Evolutionary conservation across 2,888 invertebrate genomes (phyloP).

Genomic region (Lasioglossum lativentre): DNA sequence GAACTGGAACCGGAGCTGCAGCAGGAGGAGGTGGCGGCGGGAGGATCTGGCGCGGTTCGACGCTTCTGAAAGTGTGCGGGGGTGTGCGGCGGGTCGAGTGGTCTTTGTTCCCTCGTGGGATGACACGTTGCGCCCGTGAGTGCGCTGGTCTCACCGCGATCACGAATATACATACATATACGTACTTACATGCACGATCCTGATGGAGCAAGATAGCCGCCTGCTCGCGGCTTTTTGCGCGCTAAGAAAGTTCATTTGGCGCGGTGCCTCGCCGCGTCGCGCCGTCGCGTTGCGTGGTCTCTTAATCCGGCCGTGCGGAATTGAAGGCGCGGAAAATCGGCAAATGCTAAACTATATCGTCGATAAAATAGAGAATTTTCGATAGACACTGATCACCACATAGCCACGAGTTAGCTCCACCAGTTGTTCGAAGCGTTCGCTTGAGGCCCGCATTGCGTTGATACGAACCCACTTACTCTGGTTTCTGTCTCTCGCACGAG

Average conservation of each 20-base stretch:
- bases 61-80: constrained; percentile 75
- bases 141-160: constrained; percentile 16
- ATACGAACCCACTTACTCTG: background rate
- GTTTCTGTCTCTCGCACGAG: background rate
- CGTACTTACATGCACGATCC: constrained; percentile 19
- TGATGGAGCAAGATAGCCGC: constrained; percentile 17
- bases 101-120: constrained; percentile 74
- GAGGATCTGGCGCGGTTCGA: constrained; percentile 53
- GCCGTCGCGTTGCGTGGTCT: background rate
- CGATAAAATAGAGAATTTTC: background rate
- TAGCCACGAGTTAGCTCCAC: background rate
- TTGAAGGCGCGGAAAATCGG: background rate
- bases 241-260: constrained; percentile 27
- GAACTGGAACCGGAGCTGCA: background rate
- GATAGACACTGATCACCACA: background rate
- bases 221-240: constrained; percentile 29
- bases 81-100: constrained; percentile 70
- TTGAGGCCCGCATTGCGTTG: background rate
- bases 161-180: constrained; percentile 31
- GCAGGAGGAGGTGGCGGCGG: background rate
- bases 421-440: background rate
- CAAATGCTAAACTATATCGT: background rate
- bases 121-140: constrained; percentile 56
- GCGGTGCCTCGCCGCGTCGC: background rate
- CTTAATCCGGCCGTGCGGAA: background rate